Evolutionary conservation across 2,113 vertebrate genomes (phyloP), one percentile per base, ranked within the genome.

Genomic region (Ptychochromis oligacanthus): DNA sequence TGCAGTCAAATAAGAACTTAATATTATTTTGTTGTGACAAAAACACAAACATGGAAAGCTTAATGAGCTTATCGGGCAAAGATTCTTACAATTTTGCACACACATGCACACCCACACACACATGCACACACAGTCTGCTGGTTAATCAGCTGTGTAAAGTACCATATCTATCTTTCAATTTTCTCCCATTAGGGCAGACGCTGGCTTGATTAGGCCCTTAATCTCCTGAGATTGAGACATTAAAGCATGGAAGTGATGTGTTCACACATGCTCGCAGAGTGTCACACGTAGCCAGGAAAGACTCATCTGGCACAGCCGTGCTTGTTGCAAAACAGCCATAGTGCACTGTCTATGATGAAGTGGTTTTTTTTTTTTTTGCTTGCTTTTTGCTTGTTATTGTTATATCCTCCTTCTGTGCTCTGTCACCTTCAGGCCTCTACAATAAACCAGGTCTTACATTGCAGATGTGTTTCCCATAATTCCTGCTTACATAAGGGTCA

Each of bases 81-180:
- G 95, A 96, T 95, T 96, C 95, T 94, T 93, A 88, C 94, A 95
- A 94, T 81, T 24, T 77, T 49, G 11, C 79, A 56, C 79, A 57
- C 76, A 40, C 60, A 54, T 79, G 38, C 59, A 79, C 85, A 64
- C 74, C 59, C 56, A 20, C 82, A 65, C 52, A 64, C 67, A 38
- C 64, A 57, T 17, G 77, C 61, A 75, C 82, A 64, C 79, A 76
- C 94, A 96, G 95, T 94, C 95, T 94, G 94, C 96, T 97, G 97
- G 97, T 97, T 97, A 98, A 97, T 97, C 97, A 98, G 95, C 96
- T 97, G 96, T 97, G 96, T 97, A 97, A 97, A 97, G 96, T 96
- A 96, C 95, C 96, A 97, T 97, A 97, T 97, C 97, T 97, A 96
- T 98, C 97, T 97, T 97, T 97, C 97, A 97, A 97, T 97, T 97